phyloP scores from a whole-genome alignment of 2,797 vertebrate species.

The Carapus acus region DNA sequence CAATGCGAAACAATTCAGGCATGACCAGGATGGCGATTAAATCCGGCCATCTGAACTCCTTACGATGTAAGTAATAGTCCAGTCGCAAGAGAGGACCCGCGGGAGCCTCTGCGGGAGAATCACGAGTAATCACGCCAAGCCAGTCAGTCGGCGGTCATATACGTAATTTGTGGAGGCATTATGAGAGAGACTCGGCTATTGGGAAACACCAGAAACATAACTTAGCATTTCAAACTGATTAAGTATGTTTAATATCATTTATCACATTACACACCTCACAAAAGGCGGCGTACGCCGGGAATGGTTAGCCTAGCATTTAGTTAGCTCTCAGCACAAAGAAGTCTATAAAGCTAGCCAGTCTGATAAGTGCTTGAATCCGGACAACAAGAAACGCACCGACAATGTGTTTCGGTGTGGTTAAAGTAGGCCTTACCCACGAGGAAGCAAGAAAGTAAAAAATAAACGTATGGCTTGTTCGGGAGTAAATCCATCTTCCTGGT shows the following conservation, averaged over 20 bases:
- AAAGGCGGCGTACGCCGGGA: constrained; percentile 27
- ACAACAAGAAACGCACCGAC: not conserved
- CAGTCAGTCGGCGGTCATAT: too few species aligned
- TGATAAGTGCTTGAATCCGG: not conserved
- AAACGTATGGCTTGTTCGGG: constrained; percentile 50
- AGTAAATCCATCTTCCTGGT: constrained; percentile 75
- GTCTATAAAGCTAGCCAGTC: constrained; percentile 2
- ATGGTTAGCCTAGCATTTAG: constrained; percentile 52
- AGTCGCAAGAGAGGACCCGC: not conserved
- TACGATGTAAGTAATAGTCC: too few species aligned
- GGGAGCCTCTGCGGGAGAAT: constrained; percentile 32
- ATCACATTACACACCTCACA: too few species aligned
- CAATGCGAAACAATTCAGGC: too few species aligned
- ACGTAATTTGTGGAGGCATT: too few species aligned
- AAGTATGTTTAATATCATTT: too few species aligned
- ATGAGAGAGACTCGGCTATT: too few species aligned
- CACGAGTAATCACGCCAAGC: constrained; percentile 71
- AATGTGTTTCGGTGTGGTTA: rapidly evolving
- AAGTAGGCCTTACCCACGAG: constrained; percentile 50
- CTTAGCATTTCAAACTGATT: too few species aligned
- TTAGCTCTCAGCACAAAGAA: constrained; percentile 53
- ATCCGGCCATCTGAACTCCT: too few species aligned
- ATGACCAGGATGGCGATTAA: too few species aligned
- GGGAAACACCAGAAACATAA: too few species aligned
- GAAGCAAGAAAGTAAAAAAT: constrained; percentile 48